Base-by-base conservation (phyloP, 2,888 invertebrate genomes). In the Loripinus fragilis region DNA sequence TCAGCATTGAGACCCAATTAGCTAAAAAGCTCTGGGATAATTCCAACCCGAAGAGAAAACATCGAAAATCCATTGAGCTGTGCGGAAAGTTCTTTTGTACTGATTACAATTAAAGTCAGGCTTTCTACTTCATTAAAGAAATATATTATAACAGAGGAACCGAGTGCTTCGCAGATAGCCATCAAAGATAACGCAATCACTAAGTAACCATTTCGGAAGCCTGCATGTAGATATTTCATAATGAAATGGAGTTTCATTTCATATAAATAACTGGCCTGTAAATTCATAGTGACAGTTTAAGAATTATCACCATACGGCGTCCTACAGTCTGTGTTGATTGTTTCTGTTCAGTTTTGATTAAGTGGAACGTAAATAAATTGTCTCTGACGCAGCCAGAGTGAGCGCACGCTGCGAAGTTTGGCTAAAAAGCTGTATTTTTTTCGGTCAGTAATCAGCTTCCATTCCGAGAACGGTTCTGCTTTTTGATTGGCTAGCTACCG, bases 281-380 rank as follows among this genome's bases (percentile, higher is more conserved):
- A 60, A 60, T 60, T 30, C 20, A 20, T 33, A 17, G 30, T 60
- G 60, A 60, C 60, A 60, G 33, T 33, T 60, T 23, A 17, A 60
- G 60, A 33, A 60, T 60, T 60, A 52, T 33, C 60, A 60, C 60
- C 60, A 60, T 33, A 60, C 10, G 60, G 60, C 33, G 60, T 33
- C 60, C 33, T 1, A 1, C 2, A 20, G 60, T 60, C 60, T 60
- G 17, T 60, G 60, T 33, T 60, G 30, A 33, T 33, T 60, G 60
- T 60, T 30, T 33, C 23, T 23, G 7, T 33, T 60, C 60, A 30
- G 60, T 60, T 60, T 60, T 33, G 28, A 60, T 60, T 60, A 60
- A 60, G 33, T 20, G 30, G 60, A 60, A 33, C 60, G 60, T 60
- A 60, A 17, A 60, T 60, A 60, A 60, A 60, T 60, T 60, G 60